A percentile compares a stretch with the other conserved stretches of the same genome.
Evolutionary conservation across 1,140 invertebrate genomes (phyloP).

Genomic region (Bombus confusus): DNA sequence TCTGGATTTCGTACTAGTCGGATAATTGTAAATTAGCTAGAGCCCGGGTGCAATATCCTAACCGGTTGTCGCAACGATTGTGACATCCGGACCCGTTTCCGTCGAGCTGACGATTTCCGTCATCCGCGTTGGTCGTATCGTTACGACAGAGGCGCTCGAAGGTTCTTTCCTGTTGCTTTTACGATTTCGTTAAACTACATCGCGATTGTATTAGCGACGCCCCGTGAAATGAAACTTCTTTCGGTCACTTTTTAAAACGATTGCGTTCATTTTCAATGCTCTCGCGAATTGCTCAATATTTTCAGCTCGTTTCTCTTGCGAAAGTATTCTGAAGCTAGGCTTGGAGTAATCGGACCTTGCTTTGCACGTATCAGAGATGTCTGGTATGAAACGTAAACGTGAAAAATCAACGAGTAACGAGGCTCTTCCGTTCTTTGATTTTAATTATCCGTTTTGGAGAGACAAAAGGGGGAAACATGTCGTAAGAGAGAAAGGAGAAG

Average conservation of each 20-base stretch:
- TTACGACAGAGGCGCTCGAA: slow-evolving; percentile 42
- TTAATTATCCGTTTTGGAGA: not conserved
- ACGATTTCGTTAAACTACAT: not conserved
- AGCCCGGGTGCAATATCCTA: slow-evolving; percentile 54
- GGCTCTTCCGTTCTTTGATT: not conserved
- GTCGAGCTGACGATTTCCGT: slow-evolving; percentile 48
- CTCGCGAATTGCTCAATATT: not conserved
- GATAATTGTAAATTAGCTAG: slow-evolving; percentile 45
- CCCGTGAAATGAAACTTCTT: not conserved
- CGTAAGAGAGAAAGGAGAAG: not conserved
- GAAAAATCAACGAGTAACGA: not conserved
- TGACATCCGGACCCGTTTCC: slow-evolving; percentile 50
- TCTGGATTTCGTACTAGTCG: slow-evolving; percentile 19
- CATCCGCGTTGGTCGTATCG: slow-evolving; percentile 27
- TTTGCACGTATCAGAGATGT: not conserved
- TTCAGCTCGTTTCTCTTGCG: not conserved
- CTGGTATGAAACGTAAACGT: too few species aligned
- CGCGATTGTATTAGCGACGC: not conserved
- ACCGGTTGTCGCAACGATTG: slow-evolving; percentile 43
- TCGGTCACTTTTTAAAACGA: not conserved
- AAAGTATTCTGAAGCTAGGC: slow-evolving; percentile 46
- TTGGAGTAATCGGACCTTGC: slow-evolving; percentile 58
- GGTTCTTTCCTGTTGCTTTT: slow-evolving; percentile 27
- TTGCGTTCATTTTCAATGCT: not conserved
- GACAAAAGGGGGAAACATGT: not conserved